Base-by-base conservation (phyloP, 2,797 vertebrate species). In the Lutjanus argentimaculatus region DNA sequence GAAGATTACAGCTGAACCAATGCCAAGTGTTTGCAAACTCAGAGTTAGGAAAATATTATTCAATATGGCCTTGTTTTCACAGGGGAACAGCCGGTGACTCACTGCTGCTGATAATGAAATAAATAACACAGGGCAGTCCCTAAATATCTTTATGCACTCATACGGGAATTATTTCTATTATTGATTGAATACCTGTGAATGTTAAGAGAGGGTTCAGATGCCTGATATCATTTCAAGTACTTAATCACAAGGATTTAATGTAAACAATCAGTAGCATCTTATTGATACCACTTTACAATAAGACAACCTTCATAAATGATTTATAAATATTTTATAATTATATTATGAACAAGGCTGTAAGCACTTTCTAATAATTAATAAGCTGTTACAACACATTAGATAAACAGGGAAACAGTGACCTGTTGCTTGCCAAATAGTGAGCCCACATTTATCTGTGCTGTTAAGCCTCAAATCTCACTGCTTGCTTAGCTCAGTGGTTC, bases 71-170 rank as follows among this genome's bases (percentile, higher is more conserved):
- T 79, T 88, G 65, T 69, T 21, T 74, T 53, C 77, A 75, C 71
- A 67, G 16, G 72, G 70, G 46, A 70, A 55, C 17, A 78, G 49
- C 42, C 65, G 45, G 53, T 81, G 85, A 91, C 12, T 92, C 78
- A 87, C 55, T 74, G 73, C 42, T 83, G 67, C 68, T 82, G 30
- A 82, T 62, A 42, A 78, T 68, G 11, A 74, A 57, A 77, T 72
- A 61, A 81, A 82, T 48, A 52, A 30, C 48, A 45, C 64, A 52
- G 30, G 43, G 71, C 22, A 53, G 63, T 62, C 59, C n/a, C 53
- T 61, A 30, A 52, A 72, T 77, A 14, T 69, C 56, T 19, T 36
- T 21, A 68, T 46, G n/a, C 68, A 22, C 59, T 63, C n/a, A 25
- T 36, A 61, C 21, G 66, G n/a, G n/a, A 69, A 77, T 70, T 67